A percentile compares a stretch with the other conserved stretches of the same genome.
Evolutionary conservation across 2,888 invertebrate species (phyloP).

Genomic region (Diaphora mendica): DNA sequence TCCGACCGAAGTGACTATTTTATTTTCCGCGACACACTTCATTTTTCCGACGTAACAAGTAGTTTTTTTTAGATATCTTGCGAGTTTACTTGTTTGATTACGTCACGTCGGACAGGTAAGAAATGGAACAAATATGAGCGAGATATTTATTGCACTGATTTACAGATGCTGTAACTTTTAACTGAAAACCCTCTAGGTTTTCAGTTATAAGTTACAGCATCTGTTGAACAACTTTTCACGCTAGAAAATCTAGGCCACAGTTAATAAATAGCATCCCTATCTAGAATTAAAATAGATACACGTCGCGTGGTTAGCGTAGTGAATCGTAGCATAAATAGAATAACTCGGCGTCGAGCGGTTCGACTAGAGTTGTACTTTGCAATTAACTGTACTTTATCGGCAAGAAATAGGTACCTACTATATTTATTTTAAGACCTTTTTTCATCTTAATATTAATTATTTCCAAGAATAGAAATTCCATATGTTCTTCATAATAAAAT

Average conservation of each 20-base stretch:
- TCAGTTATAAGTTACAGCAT: slow-evolving; percentile 22
- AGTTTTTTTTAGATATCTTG: slow-evolving; percentile 1
- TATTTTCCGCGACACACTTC: slow-evolving; percentile 66
- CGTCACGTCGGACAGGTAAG: background rate
- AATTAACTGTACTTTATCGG: background rate
- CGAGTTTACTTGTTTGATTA: background rate
- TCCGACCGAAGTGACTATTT: slow-evolving; percentile 70
- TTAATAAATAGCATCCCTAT: slow-evolving; percentile 67
- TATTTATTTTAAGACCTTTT: no score
- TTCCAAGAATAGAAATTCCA: background rate
- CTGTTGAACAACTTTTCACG: slow-evolving; percentile 53
- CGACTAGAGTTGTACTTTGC: slow-evolving; percentile 22
- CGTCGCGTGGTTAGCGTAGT: slow-evolving; percentile 69
- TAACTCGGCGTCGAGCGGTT: slow-evolving; percentile 47
- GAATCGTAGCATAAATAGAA: slow-evolving; percentile 76
- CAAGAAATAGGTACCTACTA: background rate
- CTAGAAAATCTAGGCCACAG: slow-evolving; percentile 75
- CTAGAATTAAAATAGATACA: slow-evolving; percentile 69
- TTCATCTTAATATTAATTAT: background rate
- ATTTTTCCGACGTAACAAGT: slow-evolving; percentile 34
- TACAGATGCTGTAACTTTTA: no score
- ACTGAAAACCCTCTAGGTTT: no score
- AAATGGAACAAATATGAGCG: background rate
- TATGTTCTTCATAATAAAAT: background rate
- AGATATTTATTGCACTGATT: background rate